These are phyloP conservation scores for Adoxophyes honmai DNA, from an alignment of 1,140 invertebrate genomes.

Conservation along the genomic window DNA sequence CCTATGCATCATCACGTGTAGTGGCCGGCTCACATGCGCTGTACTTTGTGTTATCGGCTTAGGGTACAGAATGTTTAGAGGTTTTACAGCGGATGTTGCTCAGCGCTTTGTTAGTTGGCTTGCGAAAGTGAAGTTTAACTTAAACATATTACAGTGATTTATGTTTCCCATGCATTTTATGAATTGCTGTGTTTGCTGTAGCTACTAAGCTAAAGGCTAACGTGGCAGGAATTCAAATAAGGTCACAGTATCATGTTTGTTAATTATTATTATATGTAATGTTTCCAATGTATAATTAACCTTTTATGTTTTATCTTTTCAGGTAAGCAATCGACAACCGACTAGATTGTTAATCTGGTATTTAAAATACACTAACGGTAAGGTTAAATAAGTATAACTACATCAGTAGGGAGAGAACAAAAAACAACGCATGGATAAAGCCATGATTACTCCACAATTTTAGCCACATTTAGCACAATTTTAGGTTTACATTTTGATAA, in stretches of 20 bases:
- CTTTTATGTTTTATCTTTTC: conserved; percentile 31
- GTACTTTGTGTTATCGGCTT: background rate
- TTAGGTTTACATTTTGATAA: too few relatives aligned
- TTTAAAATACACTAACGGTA: too few relatives aligned
- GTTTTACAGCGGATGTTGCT: conserved; percentile 8
- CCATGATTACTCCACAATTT: too few relatives aligned
- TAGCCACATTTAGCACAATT: too few relatives aligned
- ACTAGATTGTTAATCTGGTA: too few relatives aligned
- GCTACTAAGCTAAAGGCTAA: too few relatives aligned
- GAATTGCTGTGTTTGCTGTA: background rate
- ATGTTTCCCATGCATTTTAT: conserved; percentile 8
- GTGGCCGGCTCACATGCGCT: background rate
- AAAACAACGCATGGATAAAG: too few relatives aligned
- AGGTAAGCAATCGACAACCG: conserved; percentile 33
- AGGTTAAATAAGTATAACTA: too few relatives aligned
- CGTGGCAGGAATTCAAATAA: too few relatives aligned
- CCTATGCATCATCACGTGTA: conserved; percentile 8
- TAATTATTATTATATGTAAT: too few relatives aligned
- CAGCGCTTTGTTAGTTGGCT: background rate
- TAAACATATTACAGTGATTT: conserved; percentile 1
- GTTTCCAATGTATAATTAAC: conserved; percentile 11
- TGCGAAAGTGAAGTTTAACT: conserved; percentile 13
- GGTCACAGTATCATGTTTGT: too few relatives aligned
- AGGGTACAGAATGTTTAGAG: background rate
- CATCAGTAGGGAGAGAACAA: too few relatives aligned